Evolutionary conservation across 2,113 vertebrate genomes (phyloP).

Genomic region (Felis chaus): DNA sequence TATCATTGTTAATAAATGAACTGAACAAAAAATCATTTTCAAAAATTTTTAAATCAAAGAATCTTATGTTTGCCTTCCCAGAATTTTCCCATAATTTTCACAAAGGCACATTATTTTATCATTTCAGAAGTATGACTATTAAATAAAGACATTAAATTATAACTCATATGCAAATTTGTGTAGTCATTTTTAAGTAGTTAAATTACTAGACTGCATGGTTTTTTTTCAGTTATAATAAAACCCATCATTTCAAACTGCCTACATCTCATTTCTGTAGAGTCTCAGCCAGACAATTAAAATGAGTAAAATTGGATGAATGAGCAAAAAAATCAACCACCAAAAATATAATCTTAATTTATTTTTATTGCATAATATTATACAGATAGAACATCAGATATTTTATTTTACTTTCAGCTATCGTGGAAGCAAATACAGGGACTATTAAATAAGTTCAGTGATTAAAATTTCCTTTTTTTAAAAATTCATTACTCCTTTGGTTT

Average conservation of each 20-base stretch:
- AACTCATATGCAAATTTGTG: not conserved
- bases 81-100: constrained; percentile 19
- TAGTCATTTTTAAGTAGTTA: not conserved
- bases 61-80: not conserved
- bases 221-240: not conserved
- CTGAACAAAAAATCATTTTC: not conserved
- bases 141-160: not conserved
- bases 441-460: not conserved
- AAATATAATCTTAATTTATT: not conserved
- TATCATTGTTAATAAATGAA: not conserved
- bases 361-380: not conserved
- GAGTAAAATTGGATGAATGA: not conserved
- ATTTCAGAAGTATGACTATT: not conserved
- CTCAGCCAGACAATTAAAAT: not conserved
- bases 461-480: not conserved
- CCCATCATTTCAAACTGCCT: not conserved
- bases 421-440: not conserved
- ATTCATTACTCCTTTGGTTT: not conserved
- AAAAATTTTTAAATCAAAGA: not conserved
- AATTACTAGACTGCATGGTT: not conserved
- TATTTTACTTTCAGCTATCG: constrained; percentile 28
- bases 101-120: not conserved
- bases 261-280: not conserved
- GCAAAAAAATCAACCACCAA: not conserved
- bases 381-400: not conserved